Evolutionary conservation across 2,797 vertebrate species (phyloP).

Genomic region (Brachyrhaphis roseni): DNA sequence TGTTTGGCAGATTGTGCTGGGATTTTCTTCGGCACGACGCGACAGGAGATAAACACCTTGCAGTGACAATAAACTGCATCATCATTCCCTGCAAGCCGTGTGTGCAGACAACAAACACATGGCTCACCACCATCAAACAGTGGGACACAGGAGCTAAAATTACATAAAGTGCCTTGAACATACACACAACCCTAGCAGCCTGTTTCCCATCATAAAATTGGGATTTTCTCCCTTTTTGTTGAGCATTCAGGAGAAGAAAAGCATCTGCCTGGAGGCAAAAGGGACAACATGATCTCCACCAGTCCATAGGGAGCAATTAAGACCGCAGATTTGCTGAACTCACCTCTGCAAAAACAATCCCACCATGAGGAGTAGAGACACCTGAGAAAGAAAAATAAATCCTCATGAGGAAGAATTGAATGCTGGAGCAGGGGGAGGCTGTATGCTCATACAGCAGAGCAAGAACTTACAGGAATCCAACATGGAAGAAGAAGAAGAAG

Average conservation of each 20-base stretch:
- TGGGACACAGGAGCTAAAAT: constrained; percentile 30
- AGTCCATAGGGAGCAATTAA: constrained; percentile 67
- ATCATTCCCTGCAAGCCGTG: constrained; percentile 19
- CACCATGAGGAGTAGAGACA: constrained; percentile 44
- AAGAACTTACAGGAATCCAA: neutral
- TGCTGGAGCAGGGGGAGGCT: neutral
- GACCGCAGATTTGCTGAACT: constrained; percentile 35
- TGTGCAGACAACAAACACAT: constrained; percentile 12
- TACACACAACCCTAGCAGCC: neutral
- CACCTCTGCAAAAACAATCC: constrained; percentile 63
- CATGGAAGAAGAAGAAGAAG: neutral
- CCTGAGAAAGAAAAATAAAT: constrained; percentile 50
- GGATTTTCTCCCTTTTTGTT: constrained; percentile 24
- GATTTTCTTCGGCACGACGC: constrained; percentile 29
- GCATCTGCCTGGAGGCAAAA: constrained; percentile 20
- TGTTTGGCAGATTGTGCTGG: constrained; percentile 40
- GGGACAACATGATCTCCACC: constrained; percentile 10
- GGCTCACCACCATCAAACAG: constrained; percentile 2
- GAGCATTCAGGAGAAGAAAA: constrained; percentile 25
- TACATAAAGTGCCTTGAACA: constrained; percentile 30
- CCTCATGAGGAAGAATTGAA: constrained; percentile 54
- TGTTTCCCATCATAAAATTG: constrained; percentile 21
- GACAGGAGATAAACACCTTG: constrained; percentile 38
- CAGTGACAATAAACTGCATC: constrained; percentile 34
- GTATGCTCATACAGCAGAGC: constrained; percentile 3